Evolutionary conservation across 1,140 invertebrate species (phyloP).

Genomic region (Orius insidiosus): DNA sequence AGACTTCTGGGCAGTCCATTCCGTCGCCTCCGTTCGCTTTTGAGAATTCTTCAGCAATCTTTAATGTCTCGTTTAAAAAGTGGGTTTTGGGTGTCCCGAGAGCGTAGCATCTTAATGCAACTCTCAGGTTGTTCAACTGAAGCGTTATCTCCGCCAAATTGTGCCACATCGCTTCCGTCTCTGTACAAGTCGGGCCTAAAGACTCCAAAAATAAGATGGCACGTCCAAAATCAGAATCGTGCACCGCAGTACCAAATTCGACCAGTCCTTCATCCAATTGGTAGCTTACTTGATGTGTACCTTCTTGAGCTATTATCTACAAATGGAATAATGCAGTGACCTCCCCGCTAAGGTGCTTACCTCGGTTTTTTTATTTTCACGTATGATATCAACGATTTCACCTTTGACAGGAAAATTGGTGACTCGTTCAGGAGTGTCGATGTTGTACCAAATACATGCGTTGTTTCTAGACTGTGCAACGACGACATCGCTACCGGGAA

Average conservation of each 20-base stretch:
- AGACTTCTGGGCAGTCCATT: conserved; percentile 54
- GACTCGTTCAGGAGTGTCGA: conserved; percentile 70
- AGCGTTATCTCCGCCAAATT: conserved; percentile 67
- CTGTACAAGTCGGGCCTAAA: conserved; percentile 36
- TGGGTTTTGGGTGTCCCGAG: conserved; percentile 71
- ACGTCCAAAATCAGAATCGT: conserved; percentile 77
- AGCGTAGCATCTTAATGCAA: conserved; percentile 73
- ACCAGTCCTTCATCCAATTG: conserved; percentile 74
- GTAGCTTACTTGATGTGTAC: conserved; percentile 40
- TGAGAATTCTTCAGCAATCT: conserved; percentile 40
- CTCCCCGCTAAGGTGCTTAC: too few species aligned
- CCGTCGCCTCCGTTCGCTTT: conserved; percentile 34
- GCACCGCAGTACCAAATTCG: conserved; percentile 89
- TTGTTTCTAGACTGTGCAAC: conserved; percentile 82
- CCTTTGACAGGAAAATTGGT: conserved; percentile 61
- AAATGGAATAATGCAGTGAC: too few species aligned
- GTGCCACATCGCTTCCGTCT: conserved; percentile 89
- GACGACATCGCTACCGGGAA: conserved; percentile 90
- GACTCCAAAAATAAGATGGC: conserved; percentile 82
- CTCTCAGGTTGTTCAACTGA: conserved; percentile 42
- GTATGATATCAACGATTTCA: conserved; percentile 64
- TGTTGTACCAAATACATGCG: conserved; percentile 92
- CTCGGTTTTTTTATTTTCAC: conserved; percentile 48
- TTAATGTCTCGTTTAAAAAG: conserved; percentile 61
- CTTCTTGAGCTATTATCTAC: conserved; percentile 55